Conservation (phyloP, 2,888 invertebrate genomes). For the Chelonus formosanus region DNA sequence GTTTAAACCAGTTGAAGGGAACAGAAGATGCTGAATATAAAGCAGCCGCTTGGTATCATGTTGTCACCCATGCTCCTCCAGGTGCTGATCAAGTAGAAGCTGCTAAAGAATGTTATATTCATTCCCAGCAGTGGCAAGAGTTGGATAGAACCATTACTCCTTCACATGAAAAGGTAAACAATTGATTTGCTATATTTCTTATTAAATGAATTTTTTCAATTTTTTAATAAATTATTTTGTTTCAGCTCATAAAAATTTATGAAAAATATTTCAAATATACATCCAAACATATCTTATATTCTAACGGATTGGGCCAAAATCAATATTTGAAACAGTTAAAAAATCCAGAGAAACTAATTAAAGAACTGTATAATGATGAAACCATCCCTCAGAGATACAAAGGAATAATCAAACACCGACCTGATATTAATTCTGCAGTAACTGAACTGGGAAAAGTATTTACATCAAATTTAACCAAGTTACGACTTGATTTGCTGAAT, state of each 20-base stretch:
- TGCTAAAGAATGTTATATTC: constrained; percentile 65
- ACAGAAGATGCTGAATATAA: constrained; percentile 51
- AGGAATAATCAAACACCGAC: constrained; percentile 53
- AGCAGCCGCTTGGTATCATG: constrained; percentile 59
- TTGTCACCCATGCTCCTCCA: constrained; percentile 62
- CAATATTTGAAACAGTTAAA: constrained; percentile 64
- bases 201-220: neutral
- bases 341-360: constrained; percentile 63
- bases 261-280: constrained; percentile 65
- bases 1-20: constrained; percentile 50
- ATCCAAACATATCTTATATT: constrained; percentile 66
- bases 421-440: constrained; percentile 67
- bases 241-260: constrained; percentile 60
- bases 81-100: constrained; percentile 68
- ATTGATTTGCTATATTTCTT: neutral
- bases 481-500: constrained; percentile 61
- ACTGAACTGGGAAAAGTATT: constrained; percentile 63
- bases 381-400: constrained; percentile 63
- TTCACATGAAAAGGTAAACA: constrained; percentile 41
- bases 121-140: constrained; percentile 62
- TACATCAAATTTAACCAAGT: constrained; percentile 59
- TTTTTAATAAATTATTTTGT: constrained; percentile 6
- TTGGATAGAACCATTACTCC: constrained; percentile 41
- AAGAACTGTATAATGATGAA: constrained; percentile 66
- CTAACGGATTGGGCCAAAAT: constrained; percentile 62